Percentiles rank a stretch among this genome's conserved stretches.
phyloP scores from a whole-genome alignment of 2,797 vertebrate species.

The Ctenochaetus hawaiiensis region DNA sequence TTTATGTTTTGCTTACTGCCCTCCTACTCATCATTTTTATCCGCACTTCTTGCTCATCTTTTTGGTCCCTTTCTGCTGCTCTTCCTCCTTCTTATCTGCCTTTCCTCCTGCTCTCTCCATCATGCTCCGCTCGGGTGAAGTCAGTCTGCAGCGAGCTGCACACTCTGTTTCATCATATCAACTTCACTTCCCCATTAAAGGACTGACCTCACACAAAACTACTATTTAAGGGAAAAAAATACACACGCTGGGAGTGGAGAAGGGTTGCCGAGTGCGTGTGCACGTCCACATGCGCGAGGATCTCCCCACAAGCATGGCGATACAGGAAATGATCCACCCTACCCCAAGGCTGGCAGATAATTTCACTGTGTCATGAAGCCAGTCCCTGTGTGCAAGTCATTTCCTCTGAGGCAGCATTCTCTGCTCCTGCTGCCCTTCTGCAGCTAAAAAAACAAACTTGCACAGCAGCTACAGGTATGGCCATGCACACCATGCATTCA shows the following conservation, averaged over 20 bases:
- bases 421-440: constrained; percentile 28
- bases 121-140: constrained; percentile 48
- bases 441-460: background rate
- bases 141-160: constrained; percentile 22
- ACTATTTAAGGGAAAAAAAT: constrained; percentile 82
- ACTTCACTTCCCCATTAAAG: constrained; percentile 80
- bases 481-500: background rate
- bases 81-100: constrained; percentile 37
- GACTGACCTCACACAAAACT: constrained; percentile 83
- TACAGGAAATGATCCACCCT: constrained; percentile 89
- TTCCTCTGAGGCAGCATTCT: constrained; percentile 82
- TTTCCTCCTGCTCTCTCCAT: constrained; percentile 44
- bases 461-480: constrained; percentile 6
- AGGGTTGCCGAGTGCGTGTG: constrained; percentile 28
- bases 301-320: constrained; percentile 73
- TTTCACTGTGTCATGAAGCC: constrained; percentile 85
- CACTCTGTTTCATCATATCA: constrained; percentile 66
- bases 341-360: constrained; percentile 83
- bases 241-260: constrained; percentile 53
- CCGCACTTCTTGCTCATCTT: constrained; percentile 16
- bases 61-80: constrained; percentile 33
- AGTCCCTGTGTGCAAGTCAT: constrained; percentile 85
- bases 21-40: constrained; percentile 28
- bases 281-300: constrained; percentile 46
- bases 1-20: constrained; percentile 42